Conservation (phyloP, 2,113 vertebrate genomes). For the Daphoenositta chrysoptera region DNA sequence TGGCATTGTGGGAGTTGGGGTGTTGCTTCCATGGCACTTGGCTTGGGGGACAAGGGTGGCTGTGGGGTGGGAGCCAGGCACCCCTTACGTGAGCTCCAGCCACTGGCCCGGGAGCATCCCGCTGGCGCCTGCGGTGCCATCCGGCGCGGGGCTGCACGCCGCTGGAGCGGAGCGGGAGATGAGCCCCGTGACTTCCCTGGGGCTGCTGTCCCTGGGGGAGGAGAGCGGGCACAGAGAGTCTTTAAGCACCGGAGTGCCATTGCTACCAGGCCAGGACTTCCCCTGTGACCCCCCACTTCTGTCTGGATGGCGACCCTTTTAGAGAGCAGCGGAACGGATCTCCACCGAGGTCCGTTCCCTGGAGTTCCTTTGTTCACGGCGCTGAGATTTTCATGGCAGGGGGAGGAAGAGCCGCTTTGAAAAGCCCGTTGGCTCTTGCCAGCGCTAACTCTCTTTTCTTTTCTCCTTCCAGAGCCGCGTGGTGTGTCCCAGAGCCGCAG, state of each 20-base stretch:
- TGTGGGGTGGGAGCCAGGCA: background rate
- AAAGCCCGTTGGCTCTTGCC: conserved; percentile 15
- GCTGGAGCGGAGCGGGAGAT: background rate
- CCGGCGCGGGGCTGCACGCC: fast-evolving
- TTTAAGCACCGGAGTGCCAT: background rate
- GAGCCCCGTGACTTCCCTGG: background rate
- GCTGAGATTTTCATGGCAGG: conserved; percentile 46
- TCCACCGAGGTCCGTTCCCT: conserved; percentile 43
- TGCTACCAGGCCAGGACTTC: conserved; percentile 13
- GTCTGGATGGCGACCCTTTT: conserved; percentile 24
- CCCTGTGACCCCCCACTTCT: background rate
- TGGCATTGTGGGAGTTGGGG: fast-evolving
- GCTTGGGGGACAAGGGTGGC: fast-evolving
- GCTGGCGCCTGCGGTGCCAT: fast-evolving
- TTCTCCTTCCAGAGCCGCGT: conserved; percentile 50
- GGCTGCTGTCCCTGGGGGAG: background rate
- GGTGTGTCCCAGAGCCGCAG: conserved; percentile 39
- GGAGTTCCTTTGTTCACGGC: background rate
- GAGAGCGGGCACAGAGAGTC: background rate
- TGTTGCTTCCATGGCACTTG: background rate
- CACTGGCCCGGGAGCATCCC: fast-evolving
- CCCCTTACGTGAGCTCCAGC: background rate
- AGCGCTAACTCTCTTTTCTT: conserved; percentile 40
- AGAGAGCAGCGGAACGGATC: conserved; percentile 39
- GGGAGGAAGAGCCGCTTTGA: conserved; percentile 48